Evolutionary conservation across 2,888 invertebrate species (phyloP).

Genomic region (Lasioglossum oenotherae): DNA sequence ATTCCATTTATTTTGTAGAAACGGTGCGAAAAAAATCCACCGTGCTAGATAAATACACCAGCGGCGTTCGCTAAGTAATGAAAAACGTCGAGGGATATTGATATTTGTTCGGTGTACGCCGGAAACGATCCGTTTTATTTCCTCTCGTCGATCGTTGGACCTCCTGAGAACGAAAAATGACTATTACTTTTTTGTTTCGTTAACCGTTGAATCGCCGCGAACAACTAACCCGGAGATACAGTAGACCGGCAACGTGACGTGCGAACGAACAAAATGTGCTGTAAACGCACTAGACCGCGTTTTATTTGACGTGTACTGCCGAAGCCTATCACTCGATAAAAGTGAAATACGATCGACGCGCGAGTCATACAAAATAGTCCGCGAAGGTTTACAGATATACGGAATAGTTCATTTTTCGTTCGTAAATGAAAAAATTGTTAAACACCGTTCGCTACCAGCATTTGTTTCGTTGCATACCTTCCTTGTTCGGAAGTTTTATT

Average conservation of each 20-base stretch:
- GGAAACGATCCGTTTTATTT: constrained; percentile 14
- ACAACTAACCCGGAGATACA: background rate
- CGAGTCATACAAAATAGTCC: background rate
- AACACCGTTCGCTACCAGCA: no score
- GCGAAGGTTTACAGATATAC: background rate
- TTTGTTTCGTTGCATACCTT: no score
- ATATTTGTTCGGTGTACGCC: constrained; percentile 15
- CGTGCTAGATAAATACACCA: constrained; percentile 20
- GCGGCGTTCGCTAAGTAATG: constrained; percentile 20
- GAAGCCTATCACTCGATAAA: background rate
- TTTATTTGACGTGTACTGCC: background rate
- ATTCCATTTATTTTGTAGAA: background rate
- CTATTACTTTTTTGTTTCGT: background rate
- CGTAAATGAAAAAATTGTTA: background rate
- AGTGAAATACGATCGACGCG: background rate
- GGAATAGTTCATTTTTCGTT: background rate
- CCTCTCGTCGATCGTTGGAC: constrained; percentile 4
- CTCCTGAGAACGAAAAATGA: background rate
- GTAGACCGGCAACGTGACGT: constrained; percentile 14
- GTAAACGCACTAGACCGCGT: constrained; percentile 15
- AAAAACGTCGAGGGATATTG: constrained; percentile 18
- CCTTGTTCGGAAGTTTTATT: no score
- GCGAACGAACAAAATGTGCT: constrained; percentile 11
- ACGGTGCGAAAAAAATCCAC: background rate
- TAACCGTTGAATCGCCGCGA: background rate